Conservation (phyloP, 2,797 vertebrate genomes). For the Aplochiton taeniatus region DNA sequence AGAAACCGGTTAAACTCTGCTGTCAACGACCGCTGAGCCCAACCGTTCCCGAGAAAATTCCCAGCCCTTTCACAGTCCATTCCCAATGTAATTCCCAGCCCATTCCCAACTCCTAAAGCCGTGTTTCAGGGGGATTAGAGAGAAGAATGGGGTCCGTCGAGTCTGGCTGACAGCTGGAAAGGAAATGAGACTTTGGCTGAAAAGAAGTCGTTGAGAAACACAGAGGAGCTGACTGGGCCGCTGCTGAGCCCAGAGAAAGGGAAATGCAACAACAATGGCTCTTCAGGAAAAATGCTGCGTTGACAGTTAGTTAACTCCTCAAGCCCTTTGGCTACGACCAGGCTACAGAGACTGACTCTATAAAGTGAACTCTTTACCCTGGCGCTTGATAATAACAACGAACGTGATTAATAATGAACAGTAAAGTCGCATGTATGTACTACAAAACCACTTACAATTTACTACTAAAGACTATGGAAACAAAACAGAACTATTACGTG, state of each 20-base stretch:
- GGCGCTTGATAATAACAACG: slow-evolving; percentile 17
- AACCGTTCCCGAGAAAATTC: too few species aligned
- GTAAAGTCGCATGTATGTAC: too few species aligned
- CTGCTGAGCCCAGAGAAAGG: slow-evolving; percentile 21
- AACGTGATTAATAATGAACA: not conserved
- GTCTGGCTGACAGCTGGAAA: slow-evolving; percentile 50
- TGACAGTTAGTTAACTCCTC: too few species aligned
- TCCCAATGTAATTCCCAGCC: not conserved
- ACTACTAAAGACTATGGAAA: not conserved
- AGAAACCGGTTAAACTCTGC: slow-evolving; percentile 23
- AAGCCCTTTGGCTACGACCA: too few species aligned
- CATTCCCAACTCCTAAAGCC: slow-evolving; percentile 4
- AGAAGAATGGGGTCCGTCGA: not conserved
- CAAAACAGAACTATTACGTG: not conserved
- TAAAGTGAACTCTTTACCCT: too few species aligned
- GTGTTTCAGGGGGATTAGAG: slow-evolving; percentile 17
- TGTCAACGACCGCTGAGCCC: not conserved
- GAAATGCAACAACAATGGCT: slow-evolving; percentile 7
- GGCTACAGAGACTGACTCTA: too few species aligned
- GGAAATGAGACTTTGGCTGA: slow-evolving; percentile 30
- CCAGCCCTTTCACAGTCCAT: too few species aligned
- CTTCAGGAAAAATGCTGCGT: not conserved
- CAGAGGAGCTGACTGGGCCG: slow-evolving; percentile 23
- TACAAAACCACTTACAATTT: too few species aligned
- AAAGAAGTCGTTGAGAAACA: slow-evolving; percentile 9